A percentile compares a stretch with the other conserved stretches of the same genome.
phyloP scores from a whole-genome alignment of 2,888 invertebrate species.

The Nemoura dubitans region DNA sequence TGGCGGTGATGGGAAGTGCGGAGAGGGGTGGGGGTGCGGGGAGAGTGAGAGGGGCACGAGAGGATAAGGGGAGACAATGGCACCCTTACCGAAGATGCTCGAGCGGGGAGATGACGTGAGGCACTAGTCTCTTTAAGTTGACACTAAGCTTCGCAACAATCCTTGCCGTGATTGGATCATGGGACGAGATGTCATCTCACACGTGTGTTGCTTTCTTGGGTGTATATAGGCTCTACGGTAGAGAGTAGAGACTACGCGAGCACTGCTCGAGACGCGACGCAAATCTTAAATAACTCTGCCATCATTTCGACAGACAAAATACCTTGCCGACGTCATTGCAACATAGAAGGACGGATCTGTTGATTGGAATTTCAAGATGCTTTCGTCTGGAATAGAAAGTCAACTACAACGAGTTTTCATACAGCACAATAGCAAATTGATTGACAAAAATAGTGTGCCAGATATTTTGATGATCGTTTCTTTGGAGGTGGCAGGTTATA shows the following conservation, averaged over 20 bases:
- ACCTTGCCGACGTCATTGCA: neutral
- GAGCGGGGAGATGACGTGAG: constrained; percentile 21
- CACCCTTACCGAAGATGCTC: neutral
- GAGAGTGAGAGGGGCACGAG: neutral
- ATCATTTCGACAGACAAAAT: neutral
- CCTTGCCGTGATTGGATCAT: constrained; percentile 24
- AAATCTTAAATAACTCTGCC: neutral
- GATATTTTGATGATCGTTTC: no score
- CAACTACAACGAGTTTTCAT: neutral
- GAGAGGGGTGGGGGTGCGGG: neutral
- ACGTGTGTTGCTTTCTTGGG: neutral
- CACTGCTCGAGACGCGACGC: neutral
- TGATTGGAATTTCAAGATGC: neutral
- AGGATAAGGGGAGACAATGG: neutral
- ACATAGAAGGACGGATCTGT: neutral
- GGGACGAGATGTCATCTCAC: neutral
- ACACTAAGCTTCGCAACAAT: constrained; percentile 30
- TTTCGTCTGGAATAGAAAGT: neutral
- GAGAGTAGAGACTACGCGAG: no score
- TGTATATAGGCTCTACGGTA: neutral
- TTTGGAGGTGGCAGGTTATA: no score
- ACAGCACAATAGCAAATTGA: neutral
- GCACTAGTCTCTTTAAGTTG: constrained; percentile 23
- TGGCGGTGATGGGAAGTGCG: neutral
- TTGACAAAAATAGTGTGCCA: neutral